phyloP scores from a whole-genome alignment of 2,888 invertebrate genomes.

The Caradrina kadenii region DNA sequence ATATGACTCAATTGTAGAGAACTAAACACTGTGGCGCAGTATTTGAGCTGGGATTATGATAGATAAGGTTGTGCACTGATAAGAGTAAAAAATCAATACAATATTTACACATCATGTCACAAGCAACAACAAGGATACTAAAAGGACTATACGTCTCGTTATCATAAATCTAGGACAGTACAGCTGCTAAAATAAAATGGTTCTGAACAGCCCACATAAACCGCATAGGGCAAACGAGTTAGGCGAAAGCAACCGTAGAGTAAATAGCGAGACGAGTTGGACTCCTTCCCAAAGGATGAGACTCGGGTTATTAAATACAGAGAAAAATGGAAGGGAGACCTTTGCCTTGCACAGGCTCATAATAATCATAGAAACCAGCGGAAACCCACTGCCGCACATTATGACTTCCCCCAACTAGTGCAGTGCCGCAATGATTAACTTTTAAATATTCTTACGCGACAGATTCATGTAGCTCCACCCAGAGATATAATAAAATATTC shows the following conservation, averaged over 20 bases:
- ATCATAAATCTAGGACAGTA: too few relatives aligned
- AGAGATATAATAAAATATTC: not conserved
- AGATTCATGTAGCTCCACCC: not conserved
- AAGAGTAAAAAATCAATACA: constrained; percentile 39
- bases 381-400: not conserved
- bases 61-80: constrained; percentile 46
- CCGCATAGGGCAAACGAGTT: too few relatives aligned
- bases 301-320: too few relatives aligned
- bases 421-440: not conserved
- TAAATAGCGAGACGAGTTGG: too few relatives aligned
- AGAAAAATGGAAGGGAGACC: too few relatives aligned
- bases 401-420: not conserved
- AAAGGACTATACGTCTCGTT: not conserved
- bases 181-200: too few relatives aligned
- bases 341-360: too few relatives aligned
- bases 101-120: not conserved
- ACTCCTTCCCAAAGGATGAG: too few relatives aligned
- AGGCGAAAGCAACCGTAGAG: too few relatives aligned
- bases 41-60: constrained; percentile 16
- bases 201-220: too few relatives aligned
- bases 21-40: constrained; percentile 20
- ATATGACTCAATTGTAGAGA: constrained; percentile 35
- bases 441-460: not conserved
- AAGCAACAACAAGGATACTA: not conserved
- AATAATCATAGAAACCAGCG: not conserved